Base-by-base conservation (phyloP, 2,797 vertebrate genomes). In the Mus minutoides region DNA sequence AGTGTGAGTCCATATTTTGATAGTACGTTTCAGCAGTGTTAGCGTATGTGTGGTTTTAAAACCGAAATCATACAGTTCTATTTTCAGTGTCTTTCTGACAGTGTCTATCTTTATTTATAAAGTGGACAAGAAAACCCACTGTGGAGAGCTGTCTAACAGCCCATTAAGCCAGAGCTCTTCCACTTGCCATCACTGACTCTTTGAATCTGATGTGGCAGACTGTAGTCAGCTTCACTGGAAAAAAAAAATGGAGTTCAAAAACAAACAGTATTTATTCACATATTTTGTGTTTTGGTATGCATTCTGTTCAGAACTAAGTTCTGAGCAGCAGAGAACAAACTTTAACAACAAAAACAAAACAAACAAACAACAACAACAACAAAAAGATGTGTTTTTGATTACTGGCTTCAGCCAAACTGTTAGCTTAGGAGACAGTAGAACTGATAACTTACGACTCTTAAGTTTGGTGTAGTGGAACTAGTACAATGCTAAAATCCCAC, bases 121-220 rank as follows among this genome's bases (percentile, higher is more conserved):
- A 96, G 60, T 29, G n/a, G 62, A 86, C 4, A 29, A 82, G 43
- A 91, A 43, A 97, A 88, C 14, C 17, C 16, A 37, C 26, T 73
- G 7, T 60, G 96, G 40, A 67, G 22, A 95, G 21, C 4, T 60
- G 73, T 89, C 71, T 88, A 80, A 89, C 77, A 93, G 56, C 62
- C 94, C 60, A 46, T 90, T 96, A 90, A 95, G 89, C 92, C 16
- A 43, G 95, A 80, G 37, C 24, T 80, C 14, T 2, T 96, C 43
- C 10, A n/a, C n/a, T 26, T 96, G 92, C 62, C 94, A 16, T 75
- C 87, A 31, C 14, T 88, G 86, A 67, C 67, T 94, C 83, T 85
- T 85, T 98, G 96, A 94, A 98, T 93, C 2, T 86, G 58, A 77
- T 85, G 31, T 64, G 85, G 62, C 79, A 67, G 54, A 29, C 21